Evolutionary conservation across 2,797 vertebrate genomes (phyloP).

Genomic region (Hafferia zeledoni): DNA sequence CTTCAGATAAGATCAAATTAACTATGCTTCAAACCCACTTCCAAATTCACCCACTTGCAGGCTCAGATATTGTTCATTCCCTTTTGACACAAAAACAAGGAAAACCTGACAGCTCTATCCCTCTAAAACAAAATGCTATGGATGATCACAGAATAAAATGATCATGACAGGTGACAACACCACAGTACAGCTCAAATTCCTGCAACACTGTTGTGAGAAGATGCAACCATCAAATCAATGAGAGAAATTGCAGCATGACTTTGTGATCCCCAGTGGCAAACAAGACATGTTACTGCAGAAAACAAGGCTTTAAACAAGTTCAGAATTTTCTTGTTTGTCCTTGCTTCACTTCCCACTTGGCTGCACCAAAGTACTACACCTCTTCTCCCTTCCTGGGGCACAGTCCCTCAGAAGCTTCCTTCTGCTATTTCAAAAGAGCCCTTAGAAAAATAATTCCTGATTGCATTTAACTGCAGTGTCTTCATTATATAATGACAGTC

Average conservation of each 20-base stretch:
- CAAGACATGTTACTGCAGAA: not conserved
- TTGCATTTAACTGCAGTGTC: not conserved
- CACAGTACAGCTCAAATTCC: not conserved
- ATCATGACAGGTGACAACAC: not conserved
- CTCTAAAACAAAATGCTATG: not conserved
- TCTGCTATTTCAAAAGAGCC: not conserved
- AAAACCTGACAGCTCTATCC: not conserved
- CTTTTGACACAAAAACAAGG: not conserved
- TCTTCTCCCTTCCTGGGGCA: not conserved
- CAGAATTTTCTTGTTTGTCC: not conserved
- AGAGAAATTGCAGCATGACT: not conserved
- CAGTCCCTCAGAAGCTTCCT: not conserved
- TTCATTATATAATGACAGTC: not conserved
- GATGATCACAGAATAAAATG: not conserved
- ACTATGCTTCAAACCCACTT: not conserved
- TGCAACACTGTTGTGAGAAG: not conserved
- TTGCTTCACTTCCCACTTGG: not conserved
- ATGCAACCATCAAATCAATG: not conserved
- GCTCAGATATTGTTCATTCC: not conserved
- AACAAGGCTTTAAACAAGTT: not conserved
- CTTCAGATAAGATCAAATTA: constrained; percentile 23
- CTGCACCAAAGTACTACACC: not conserved
- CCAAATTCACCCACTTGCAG: not conserved
- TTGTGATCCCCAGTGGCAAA: not conserved
- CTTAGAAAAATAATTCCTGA: not conserved